Evolutionary conservation across 2,888 invertebrate genomes (phyloP).

Genomic region (Nudaria mundana): DNA sequence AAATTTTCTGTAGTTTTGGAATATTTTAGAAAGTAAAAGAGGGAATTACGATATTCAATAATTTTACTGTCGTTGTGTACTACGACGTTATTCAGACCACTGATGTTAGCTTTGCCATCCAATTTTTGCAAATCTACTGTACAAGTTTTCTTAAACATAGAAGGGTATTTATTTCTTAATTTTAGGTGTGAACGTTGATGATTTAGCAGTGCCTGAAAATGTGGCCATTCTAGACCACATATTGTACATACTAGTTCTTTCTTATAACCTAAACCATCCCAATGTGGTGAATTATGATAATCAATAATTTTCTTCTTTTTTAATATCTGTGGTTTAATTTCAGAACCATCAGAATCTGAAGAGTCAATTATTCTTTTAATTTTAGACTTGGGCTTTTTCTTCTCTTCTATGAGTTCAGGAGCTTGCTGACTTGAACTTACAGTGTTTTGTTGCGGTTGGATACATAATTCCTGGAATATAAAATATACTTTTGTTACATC

Average conservation of each 20-base stretch:
- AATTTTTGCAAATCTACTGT: constrained; percentile 46
- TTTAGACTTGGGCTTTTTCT: constrained; percentile 6
- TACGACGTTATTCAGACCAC: constrained; percentile 43
- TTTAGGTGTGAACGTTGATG: constrained; percentile 29
- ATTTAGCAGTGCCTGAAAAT: constrained; percentile 4
- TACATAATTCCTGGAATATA: constrained; percentile 11
- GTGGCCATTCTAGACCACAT: constrained; percentile 33
- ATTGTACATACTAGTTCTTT: constrained; percentile 43
- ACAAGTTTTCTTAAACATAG: constrained; percentile 42
- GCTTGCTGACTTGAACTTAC: constrained; percentile 36
- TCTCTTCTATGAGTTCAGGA: constrained; percentile 5
- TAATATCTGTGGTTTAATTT: neutral
- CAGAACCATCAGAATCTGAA: constrained; percentile 16
- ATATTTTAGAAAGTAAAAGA: constrained; percentile 46
- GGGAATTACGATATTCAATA: constrained; percentile 31
- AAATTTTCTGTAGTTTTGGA: constrained; percentile 20
- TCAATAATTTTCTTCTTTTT: neutral
- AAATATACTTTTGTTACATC: too few species aligned
- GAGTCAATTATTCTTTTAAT: constrained; percentile 7
- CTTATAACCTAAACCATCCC: constrained; percentile 34
- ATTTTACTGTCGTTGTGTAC: constrained; percentile 46
- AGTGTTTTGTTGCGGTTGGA: constrained; percentile 30
- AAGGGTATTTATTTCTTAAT: constrained; percentile 32
- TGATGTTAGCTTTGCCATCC: constrained; percentile 51
- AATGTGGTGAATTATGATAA: constrained; percentile 12